A percentile compares a stretch with the other conserved stretches of the same genome.
Evolutionary conservation across 2,797 vertebrate genomes (phyloP).

Genomic region (Sebastes variabilis): DNA sequence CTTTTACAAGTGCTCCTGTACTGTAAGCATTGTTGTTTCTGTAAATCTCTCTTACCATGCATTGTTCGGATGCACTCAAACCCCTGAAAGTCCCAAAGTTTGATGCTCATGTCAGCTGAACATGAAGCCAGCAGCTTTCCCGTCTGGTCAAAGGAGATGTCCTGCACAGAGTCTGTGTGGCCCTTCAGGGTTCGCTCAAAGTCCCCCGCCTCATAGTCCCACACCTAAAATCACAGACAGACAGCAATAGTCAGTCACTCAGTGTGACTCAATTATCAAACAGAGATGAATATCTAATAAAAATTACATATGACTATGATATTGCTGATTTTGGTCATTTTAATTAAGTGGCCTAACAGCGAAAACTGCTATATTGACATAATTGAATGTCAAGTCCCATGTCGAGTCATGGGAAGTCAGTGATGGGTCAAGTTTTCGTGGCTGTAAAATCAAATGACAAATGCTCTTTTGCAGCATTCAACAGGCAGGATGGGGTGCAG

Average conservation of each 20-base stretch:
- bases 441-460: background rate
- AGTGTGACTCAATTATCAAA: background rate
- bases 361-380: background rate
- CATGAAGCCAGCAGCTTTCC: slow-evolving; percentile 98
- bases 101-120: slow-evolving; percentile 99
- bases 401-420: background rate
- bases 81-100: slow-evolving; percentile 99
- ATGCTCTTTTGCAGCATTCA: background rate
- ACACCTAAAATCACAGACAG: slow-evolving; percentile 84
- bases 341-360: background rate
- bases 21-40: background rate
- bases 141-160: slow-evolving; percentile 98
- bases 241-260: background rate
- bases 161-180: slow-evolving; percentile 99
- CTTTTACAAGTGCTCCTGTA: background rate
- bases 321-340: background rate
- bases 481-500: background rate
- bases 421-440: background rate
- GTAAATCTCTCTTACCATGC: slow-evolving; percentile 88
- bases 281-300: background rate
- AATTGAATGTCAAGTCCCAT: background rate
- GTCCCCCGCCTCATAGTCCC: slow-evolving; percentile 99
- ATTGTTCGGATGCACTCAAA: slow-evolving; percentile 99
- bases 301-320: background rate
- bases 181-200: slow-evolving; percentile 99